Percentiles rank a stretch among this genome's conserved stretches.
Conservation (phyloP, 2,113 vertebrate species). For the Mesitornis unicolor region DNA sequence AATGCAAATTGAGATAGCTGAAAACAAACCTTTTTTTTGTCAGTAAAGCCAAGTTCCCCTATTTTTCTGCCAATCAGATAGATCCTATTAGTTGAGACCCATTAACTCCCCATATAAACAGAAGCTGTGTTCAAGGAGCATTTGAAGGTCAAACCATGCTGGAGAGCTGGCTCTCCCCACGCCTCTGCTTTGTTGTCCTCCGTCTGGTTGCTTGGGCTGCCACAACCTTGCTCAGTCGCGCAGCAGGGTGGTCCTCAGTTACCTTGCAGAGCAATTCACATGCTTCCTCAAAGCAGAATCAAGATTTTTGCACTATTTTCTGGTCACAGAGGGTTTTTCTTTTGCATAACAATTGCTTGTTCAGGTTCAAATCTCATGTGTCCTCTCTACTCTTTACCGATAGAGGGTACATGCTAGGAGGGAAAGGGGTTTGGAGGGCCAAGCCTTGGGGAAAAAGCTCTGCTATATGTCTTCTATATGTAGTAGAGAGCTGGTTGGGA, state of each 20-base stretch:
- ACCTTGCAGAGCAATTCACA: background rate
- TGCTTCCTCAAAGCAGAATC: background rate
- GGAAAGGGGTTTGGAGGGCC: background rate
- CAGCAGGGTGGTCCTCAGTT: background rate
- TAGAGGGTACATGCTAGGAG: background rate
- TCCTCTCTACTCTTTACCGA: background rate
- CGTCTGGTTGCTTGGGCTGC: background rate
- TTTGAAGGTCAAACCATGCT: background rate
- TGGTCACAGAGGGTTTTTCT: background rate
- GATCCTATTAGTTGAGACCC: background rate
- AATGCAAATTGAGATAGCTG: background rate
- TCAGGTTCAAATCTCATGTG: background rate
- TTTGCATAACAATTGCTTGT: background rate
- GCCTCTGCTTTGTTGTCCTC: background rate
- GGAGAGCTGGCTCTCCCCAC: background rate
- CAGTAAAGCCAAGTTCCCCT: background rate
- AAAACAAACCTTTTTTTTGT: background rate
- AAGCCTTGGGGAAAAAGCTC: rapidly evolving
- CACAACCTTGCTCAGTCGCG: rapidly evolving
- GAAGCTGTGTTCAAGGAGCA: background rate
- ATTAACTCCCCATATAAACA: background rate
- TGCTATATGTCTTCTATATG: background rate
- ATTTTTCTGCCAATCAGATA: background rate
- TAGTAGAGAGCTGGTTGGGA: background rate
- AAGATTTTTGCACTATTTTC: background rate